phyloP scores from a whole-genome alignment of 2,797 vertebrate genomes.

The Alectoris magna region DNA sequence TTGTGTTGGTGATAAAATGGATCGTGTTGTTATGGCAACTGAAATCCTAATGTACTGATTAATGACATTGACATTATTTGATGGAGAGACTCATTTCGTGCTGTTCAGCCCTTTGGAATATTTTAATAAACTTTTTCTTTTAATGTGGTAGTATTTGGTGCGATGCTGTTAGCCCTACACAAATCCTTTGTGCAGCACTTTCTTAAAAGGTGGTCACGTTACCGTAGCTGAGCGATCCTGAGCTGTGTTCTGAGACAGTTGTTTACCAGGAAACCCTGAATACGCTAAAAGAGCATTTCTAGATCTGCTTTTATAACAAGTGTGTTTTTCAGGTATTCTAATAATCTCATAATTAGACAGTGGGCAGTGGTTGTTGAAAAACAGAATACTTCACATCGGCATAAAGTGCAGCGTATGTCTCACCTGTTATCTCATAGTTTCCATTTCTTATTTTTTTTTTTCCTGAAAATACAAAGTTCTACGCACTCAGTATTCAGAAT shows the following conservation, averaged over 20 bases:
- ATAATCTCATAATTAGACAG: background rate
- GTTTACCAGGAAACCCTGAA: background rate
- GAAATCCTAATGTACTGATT: conserved; percentile 71
- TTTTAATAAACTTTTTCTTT: conserved; percentile 47
- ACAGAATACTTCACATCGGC: background rate
- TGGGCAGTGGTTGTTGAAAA: background rate
- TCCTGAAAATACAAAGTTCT: background rate
- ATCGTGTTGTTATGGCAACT: conserved; percentile 76
- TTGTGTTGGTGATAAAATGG: conserved; percentile 75
- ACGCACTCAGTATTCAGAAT: background rate
- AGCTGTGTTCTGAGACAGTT: background rate
- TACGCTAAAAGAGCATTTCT: background rate
- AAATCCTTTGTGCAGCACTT: background rate
- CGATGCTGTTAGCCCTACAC: background rate
- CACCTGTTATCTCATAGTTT: background rate
- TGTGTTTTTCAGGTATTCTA: background rate
- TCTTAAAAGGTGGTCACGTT: background rate
- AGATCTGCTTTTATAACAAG: background rate
- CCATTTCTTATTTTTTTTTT: background rate
- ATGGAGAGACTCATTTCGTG: conserved; percentile 52
- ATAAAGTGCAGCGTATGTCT: background rate
- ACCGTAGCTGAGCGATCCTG: background rate
- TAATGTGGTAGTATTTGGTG: background rate
- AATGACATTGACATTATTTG: conserved; percentile 68
- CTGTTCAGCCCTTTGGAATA: conserved; percentile 48